These are phyloP conservation scores for Ectemnius continuus DNA, from an alignment of 2,888 invertebrate genomes.

Conservation along the genomic window DNA sequence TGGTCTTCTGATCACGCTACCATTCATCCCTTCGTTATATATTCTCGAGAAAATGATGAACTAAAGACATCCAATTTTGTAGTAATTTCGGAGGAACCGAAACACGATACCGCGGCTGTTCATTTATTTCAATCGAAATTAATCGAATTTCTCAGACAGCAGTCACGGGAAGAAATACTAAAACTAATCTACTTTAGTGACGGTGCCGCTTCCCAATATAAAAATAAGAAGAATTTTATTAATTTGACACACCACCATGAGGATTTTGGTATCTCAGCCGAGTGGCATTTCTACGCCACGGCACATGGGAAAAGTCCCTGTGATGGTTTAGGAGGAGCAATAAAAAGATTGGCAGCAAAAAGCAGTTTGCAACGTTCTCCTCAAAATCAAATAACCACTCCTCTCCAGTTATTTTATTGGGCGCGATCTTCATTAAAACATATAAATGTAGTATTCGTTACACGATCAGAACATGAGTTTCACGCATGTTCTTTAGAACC, in stretches of 20 bases:
- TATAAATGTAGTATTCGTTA: not conserved
- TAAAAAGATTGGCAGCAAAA: not conserved
- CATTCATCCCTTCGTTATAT: not conserved
- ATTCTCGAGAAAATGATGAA: not conserved
- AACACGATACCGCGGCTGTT: slow-evolving; percentile 7
- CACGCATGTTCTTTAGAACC: not conserved
- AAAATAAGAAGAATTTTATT: not conserved
- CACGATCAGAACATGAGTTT: not conserved
- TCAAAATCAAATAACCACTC: not conserved
- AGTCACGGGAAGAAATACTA: not conserved
- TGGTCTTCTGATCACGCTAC: not conserved
- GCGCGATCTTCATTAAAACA: not conserved
- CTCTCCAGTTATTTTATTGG: not conserved
- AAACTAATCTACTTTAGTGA: not conserved
- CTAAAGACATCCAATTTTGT: not conserved
- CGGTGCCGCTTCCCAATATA: not conserved
- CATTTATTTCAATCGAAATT: not conserved
- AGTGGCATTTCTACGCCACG: slow-evolving; percentile 6
- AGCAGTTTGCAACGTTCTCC: not conserved
- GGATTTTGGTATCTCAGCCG: not conserved
- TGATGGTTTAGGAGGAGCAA: not conserved
- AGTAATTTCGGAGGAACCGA: not conserved
- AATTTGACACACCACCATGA: not conserved
- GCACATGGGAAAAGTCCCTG: slow-evolving; percentile 9
- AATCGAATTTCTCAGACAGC: not conserved